Evolutionary conservation across 2,888 invertebrate genomes (phyloP).

Genomic region (Athalia cordata): DNA sequence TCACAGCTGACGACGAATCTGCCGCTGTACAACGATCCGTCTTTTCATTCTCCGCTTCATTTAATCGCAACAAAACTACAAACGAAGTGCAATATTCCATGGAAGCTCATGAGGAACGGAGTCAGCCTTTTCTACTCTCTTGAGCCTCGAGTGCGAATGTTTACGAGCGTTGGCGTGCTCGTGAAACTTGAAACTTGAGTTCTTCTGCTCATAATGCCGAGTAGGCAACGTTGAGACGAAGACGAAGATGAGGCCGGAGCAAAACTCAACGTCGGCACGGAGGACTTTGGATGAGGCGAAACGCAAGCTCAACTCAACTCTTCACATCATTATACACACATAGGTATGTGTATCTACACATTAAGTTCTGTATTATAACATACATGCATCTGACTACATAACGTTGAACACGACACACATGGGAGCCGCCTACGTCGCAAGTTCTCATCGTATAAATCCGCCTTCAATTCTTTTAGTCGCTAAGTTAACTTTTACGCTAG

Average conservation of each 20-base stretch:
- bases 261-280: constrained; percentile 8
- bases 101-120: too few relatives aligned
- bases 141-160: constrained; percentile 4
- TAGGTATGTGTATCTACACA: too few relatives aligned
- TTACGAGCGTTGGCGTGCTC: not conserved
- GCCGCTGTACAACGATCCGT: not conserved
- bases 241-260: not conserved
- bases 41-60: not conserved
- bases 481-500: constrained; percentile 27
- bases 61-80: not conserved
- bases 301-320: too few relatives aligned
- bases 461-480: constrained; percentile 1
- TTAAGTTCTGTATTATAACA: not conserved
- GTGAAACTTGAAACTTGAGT: constrained; percentile 35
- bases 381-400: constrained; percentile 16
- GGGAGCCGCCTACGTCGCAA: constrained; percentile 51
- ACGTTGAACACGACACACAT: constrained; percentile 36
- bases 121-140: not conserved
- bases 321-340: too few relatives aligned
- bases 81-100: too few relatives aligned
- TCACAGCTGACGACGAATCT: not conserved
- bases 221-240: constrained; percentile 4
- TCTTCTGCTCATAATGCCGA: not conserved
- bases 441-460: constrained; percentile 48
- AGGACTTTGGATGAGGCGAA: constrained; percentile 18